Evolutionary conservation across 2,113 vertebrate genomes (phyloP), one percentile per base, ranked within the genome.

Genomic region (Octodon degus): DNA sequence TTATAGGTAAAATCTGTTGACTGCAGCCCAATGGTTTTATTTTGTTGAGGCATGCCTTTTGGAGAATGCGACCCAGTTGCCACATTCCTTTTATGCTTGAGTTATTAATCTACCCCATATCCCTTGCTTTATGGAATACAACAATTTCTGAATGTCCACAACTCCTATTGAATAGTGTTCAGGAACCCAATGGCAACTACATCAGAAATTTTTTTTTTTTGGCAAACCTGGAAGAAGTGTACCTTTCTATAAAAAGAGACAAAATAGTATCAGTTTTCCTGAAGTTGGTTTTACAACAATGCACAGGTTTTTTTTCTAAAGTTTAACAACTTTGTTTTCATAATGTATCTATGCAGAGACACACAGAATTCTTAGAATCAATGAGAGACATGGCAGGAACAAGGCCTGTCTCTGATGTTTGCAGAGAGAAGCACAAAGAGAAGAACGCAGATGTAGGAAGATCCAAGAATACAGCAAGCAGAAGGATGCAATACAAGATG

Each of bases 1-100:
- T 97, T 47, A 72, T 92, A 96, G 93, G 76, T 82, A 95, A 97
- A 98, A 65, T 37, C 50, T 70, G 7, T 50, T 96, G 94, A 97
- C 90, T 97, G 98, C 86, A 82, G 95, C 97, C 96, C 96, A 97
- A 80, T 97, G 94, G 19, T 89, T 98, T 94, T 86, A 93, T 97
- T 97, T 97, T 97, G 70, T 76, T 92, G 92, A 91, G 83, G 68
- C 88, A 76, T 68, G 60, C 47, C 91, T 96, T 94, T 96, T 86
- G 93, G 40, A 83, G 43, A 97, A 90, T 0, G 7, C 62, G 91
- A 80, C 86, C 86, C 7, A 1, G 55, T 86, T 86, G 81, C 96
- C 96, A 96, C 60, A 53, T 82, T 89, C 80, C 89, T 98, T 97
- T 96, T 86, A 95, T 82, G 2, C 68, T 86, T 85, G 30, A 83